Conservation (phyloP, 2,113 vertebrate genomes). For the Malaclemys terrapin region DNA sequence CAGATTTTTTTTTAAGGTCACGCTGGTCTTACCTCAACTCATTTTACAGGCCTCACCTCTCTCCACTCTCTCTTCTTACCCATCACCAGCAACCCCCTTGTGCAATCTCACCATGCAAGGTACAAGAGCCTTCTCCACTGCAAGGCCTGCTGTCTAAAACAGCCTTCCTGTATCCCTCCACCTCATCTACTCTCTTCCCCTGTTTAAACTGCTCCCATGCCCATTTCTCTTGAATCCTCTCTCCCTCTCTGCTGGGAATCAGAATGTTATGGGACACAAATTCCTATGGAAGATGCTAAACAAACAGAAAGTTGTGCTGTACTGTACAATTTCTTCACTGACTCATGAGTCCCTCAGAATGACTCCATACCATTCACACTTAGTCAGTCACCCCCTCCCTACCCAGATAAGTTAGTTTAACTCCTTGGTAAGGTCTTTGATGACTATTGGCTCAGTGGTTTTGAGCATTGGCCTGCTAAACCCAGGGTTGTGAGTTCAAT, state of each 20-base stretch:
- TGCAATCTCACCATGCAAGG: neutral
- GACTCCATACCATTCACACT: slow-evolving; percentile 51
- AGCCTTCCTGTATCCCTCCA: neutral
- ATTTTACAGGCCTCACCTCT: neutral
- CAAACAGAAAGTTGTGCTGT: slow-evolving; percentile 45
- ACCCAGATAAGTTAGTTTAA: slow-evolving; percentile 21
- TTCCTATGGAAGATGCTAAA: slow-evolving; percentile 57
- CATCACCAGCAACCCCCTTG: neutral
- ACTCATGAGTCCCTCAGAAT: slow-evolving; percentile 61
- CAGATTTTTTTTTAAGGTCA: fast-evolving
- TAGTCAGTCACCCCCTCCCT: slow-evolving; percentile 55
- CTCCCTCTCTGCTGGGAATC: slow-evolving; percentile 16
- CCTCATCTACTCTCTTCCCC: neutral
- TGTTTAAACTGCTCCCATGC: neutral
- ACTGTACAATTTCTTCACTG: slow-evolving; percentile 54
- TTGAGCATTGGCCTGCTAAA: too few relatives aligned
- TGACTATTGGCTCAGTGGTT: too few relatives aligned
- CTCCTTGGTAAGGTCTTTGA: neutral
- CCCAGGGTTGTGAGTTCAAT: too few relatives aligned
- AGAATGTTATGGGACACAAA: slow-evolving; percentile 42
- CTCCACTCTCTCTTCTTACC: neutral
- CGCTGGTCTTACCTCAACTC: neutral
- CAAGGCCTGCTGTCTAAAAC: fast-evolving
- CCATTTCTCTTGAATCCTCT: neutral
- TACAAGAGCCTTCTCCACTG: neutral